Conservation (phyloP, 2,113 vertebrate species). For the Opisthocomus hoazin region DNA sequence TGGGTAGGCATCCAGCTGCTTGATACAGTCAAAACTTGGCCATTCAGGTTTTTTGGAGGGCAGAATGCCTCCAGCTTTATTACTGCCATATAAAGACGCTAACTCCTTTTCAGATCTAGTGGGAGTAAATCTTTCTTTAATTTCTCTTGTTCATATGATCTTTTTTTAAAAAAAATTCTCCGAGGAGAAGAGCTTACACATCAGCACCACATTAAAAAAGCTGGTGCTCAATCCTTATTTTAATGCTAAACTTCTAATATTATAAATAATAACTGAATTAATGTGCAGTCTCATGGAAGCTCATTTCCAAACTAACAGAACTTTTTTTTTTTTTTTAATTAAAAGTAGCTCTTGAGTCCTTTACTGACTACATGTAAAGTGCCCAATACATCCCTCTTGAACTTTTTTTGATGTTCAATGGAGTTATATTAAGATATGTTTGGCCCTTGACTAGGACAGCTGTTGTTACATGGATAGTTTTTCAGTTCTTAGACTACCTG, state of each 20-base stretch:
- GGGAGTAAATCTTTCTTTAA: not conserved
- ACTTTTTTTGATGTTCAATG: not conserved
- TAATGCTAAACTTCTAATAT: not conserved
- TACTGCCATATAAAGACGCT: not conserved
- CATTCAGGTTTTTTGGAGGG: not conserved
- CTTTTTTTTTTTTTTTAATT: no score
- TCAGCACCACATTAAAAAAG: not conserved
- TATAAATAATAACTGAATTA: not conserved
- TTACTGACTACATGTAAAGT: not conserved
- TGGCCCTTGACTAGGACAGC: not conserved
- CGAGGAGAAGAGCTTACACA: not conserved
- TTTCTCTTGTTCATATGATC: not conserved
- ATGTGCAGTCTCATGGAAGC: accelerated
- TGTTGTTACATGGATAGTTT: not conserved
- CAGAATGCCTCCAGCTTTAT: not conserved
- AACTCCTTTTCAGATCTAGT: not conserved
- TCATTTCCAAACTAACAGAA: not conserved
- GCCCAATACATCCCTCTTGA: not conserved
- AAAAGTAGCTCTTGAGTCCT: not conserved
- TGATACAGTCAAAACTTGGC: not conserved
- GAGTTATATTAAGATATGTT: not conserved
- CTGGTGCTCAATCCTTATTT: accelerated
- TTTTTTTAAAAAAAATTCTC: not conserved
- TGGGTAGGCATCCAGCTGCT: not conserved
- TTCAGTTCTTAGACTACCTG: not conserved